phyloP scores from a whole-genome alignment of 1,140 invertebrate genomes.

The Drosophila jambulina region DNA sequence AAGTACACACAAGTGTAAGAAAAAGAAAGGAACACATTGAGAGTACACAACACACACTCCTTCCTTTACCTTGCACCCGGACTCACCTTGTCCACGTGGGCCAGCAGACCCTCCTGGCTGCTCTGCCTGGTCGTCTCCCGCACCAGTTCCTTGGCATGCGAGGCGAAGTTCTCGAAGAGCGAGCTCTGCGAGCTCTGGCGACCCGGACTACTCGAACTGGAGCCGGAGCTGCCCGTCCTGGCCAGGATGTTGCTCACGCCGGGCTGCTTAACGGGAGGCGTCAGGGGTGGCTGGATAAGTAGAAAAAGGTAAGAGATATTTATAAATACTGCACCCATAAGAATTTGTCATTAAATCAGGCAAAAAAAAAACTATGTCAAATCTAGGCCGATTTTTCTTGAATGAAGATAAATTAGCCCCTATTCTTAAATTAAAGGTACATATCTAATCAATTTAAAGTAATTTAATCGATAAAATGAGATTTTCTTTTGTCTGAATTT shows the following conservation, averaged over 20 bases:
- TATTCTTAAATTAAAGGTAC: too few relatives aligned
- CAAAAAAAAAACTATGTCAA: too few relatives aligned
- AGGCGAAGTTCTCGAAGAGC: constrained; percentile 93
- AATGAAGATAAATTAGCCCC: too few relatives aligned
- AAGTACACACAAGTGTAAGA: constrained; percentile 5
- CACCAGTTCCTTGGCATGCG: constrained; percentile 94
- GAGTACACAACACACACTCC: constrained; percentile 58
- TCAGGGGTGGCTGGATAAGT: constrained; percentile 84
- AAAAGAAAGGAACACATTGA: constrained; percentile 29
- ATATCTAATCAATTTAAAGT: too few relatives aligned
- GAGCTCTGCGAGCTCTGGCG: constrained; percentile 93
- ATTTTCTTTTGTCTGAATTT: too few relatives aligned
- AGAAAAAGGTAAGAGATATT: too few relatives aligned
- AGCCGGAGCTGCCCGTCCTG: constrained; percentile 89
- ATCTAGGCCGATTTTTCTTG: too few relatives aligned
- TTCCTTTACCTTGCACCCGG: too few relatives aligned
- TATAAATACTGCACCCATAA: too few relatives aligned
- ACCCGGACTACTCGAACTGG: constrained; percentile 85
- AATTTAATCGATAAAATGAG: too few relatives aligned
- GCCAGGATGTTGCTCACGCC: constrained; percentile 88
- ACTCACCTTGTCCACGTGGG: constrained; percentile 94
- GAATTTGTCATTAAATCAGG: too few relatives aligned
- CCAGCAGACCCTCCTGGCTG: constrained; percentile 94
- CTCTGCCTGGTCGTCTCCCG: constrained; percentile 94
- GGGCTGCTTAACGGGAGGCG: constrained; percentile 87